A percentile compares a stretch with the other conserved stretches of the same genome.
These are phyloP conservation scores for Caenorhabditis tropicalis DNA, from an alignment of 1,140 invertebrate species.

Conservation along the genomic window DNA sequence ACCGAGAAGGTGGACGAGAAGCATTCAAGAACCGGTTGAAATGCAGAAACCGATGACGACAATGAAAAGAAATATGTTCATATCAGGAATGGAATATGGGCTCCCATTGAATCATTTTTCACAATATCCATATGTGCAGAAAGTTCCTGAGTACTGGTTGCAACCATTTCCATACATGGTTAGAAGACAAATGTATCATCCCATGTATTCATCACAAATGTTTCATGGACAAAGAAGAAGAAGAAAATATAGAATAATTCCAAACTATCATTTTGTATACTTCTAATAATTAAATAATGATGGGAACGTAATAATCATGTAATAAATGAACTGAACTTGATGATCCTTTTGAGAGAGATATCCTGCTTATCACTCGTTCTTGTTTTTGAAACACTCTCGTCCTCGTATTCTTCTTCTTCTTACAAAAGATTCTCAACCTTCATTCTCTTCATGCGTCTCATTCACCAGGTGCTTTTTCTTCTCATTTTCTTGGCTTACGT, in stretches of 20 bases:
- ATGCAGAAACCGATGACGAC: not conserved
- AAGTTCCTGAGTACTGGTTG: not conserved
- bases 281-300: not conserved
- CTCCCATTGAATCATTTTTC: not conserved
- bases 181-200: not conserved
- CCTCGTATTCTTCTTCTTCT: not conserved
- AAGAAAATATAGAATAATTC: constrained; percentile 13
- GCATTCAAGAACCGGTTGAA: not conserved
- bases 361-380: constrained; percentile 8
- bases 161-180: not conserved
- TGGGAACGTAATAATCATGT: not conserved
- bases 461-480: constrained; percentile 32
- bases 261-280: constrained; percentile 12
- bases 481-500: not conserved
- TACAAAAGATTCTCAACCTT: too few relatives aligned
- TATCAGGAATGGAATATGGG: not conserved
- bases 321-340: constrained; percentile 6
- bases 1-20: constrained; percentile 33
- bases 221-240: not conserved
- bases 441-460: not conserved
- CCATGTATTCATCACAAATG: not conserved
- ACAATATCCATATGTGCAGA: not conserved
- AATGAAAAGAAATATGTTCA: not conserved
- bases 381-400: constrained; percentile 4
- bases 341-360: not conserved